phyloP scores from a whole-genome alignment of 2,888 invertebrate genomes.

The Chorisops tibialis region DNA sequence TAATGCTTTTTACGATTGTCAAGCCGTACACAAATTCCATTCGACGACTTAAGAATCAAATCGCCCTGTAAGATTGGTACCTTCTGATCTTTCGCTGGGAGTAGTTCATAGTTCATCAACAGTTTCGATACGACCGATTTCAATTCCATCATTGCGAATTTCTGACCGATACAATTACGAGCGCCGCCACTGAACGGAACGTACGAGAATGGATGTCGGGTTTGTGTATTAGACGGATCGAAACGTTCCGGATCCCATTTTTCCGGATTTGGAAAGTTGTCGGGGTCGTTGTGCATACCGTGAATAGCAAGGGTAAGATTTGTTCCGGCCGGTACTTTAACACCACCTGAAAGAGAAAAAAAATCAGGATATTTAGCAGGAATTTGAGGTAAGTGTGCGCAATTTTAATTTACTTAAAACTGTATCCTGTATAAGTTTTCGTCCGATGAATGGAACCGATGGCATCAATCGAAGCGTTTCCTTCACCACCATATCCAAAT shows the following conservation, averaged over 20 bases:
- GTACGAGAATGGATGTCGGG: slow-evolving; percentile 17
- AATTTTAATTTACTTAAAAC: slow-evolving; percentile 2
- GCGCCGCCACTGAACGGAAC: slow-evolving; percentile 21
- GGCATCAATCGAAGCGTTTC: slow-evolving; percentile 47
- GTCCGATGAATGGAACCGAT: slow-evolving; percentile 40
- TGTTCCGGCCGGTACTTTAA: slow-evolving; percentile 7
- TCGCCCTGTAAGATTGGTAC: slow-evolving; percentile 37
- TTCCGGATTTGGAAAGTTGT: slow-evolving; percentile 11
- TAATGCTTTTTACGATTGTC: neutral
- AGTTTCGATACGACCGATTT: slow-evolving; percentile 10
- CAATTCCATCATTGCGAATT: slow-evolving; percentile 17
- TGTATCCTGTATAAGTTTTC: slow-evolving; percentile 6
- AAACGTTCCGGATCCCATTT: slow-evolving; percentile 20
- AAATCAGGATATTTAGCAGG: too few species aligned
- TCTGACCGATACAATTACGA: slow-evolving; percentile 24
- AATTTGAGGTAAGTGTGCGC: neutral
- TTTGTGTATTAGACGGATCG: slow-evolving; percentile 1
- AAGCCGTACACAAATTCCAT: slow-evolving; percentile 14
- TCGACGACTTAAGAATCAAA: slow-evolving; percentile 14
- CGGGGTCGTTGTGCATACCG: slow-evolving; percentile 2
- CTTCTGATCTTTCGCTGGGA: slow-evolving; percentile 4
- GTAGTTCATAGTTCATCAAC: slow-evolving; percentile 7
- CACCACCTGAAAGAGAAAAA: neutral
- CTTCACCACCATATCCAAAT: slow-evolving; percentile 47
- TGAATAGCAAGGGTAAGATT: neutral